Evolutionary conservation across 1,140 invertebrate genomes (phyloP).

Genomic region (Conus betulinus): DNA sequence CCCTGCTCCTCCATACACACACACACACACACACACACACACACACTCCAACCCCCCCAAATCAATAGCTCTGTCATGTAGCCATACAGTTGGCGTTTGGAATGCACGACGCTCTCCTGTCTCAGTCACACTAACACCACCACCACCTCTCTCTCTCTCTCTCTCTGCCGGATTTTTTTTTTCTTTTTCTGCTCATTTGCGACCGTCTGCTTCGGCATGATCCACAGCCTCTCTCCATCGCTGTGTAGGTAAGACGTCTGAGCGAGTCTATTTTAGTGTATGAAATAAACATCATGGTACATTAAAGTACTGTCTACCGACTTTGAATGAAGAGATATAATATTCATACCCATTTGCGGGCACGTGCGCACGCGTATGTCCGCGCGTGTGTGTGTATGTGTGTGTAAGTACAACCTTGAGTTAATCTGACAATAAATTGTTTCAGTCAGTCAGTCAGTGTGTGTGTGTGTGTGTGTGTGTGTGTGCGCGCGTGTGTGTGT

Average conservation of each 20-base stretch:
- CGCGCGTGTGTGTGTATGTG: no score
- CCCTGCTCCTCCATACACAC: neutral
- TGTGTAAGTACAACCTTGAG: no score
- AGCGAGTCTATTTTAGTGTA: no score
- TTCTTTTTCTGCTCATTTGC: neutral
- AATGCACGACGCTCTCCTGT: neutral
- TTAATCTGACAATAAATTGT: no score
- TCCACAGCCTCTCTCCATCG: neutral
- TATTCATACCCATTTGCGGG: no score
- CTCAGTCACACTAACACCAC: neutral
- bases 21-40: neutral
- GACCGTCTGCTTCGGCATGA: neutral
- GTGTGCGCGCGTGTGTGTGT: no score
- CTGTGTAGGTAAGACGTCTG: neutral
- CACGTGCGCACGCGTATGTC: no score
- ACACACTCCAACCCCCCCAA: neutral
- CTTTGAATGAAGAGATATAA: no score
- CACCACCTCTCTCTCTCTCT: neutral
- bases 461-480: no score
- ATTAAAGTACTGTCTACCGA: no score
- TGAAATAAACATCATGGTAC: no score
- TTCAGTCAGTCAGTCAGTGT: no score
- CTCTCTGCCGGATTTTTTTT: neutral
- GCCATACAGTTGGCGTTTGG: conserved; percentile 13
- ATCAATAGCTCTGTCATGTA: conserved; percentile 14